phyloP scores from a whole-genome alignment of 2,113 vertebrate species.

The Chionis minor region DNA sequence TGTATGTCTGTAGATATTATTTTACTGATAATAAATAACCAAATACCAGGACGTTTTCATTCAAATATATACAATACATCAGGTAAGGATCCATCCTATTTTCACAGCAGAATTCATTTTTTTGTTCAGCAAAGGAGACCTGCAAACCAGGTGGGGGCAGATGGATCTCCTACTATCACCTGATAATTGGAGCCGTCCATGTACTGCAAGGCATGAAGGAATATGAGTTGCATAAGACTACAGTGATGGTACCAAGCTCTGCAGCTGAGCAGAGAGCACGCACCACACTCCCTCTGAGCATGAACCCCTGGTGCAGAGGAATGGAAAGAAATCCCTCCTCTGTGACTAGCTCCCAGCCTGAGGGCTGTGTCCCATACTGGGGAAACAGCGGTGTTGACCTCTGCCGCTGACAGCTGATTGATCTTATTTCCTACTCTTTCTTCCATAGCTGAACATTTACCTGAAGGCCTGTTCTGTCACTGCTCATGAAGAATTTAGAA shows the following conservation, averaged over 20 bases:
- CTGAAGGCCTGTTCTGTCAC: neutral
- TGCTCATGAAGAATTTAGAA: neutral
- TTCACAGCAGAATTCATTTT: neutral
- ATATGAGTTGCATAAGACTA: fast-evolving
- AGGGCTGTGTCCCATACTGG: neutral
- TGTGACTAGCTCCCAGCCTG: neutral
- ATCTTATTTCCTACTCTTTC: neutral
- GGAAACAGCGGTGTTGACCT: neutral
- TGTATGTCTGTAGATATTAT: neutral
- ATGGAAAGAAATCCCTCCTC: neutral
- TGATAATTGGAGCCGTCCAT: neutral
- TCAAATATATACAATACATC: neutral
- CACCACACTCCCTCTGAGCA: fast-evolving
- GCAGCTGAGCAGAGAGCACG: neutral
- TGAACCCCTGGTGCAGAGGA: neutral
- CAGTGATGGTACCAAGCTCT: neutral
- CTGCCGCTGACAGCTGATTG: neutral
- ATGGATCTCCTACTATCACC: too few relatives aligned
- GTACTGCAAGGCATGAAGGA: fast-evolving
- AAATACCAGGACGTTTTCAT: neutral
- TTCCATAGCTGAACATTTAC: neutral
- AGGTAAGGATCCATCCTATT: neutral
- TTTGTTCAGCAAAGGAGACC: neutral
- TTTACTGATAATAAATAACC: neutral
- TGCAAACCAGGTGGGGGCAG: neutral